Evolutionary conservation across 2,113 vertebrate species (phyloP), one percentile per base, ranked within the genome.

Genomic region (Neoarius graeffei): DNA sequence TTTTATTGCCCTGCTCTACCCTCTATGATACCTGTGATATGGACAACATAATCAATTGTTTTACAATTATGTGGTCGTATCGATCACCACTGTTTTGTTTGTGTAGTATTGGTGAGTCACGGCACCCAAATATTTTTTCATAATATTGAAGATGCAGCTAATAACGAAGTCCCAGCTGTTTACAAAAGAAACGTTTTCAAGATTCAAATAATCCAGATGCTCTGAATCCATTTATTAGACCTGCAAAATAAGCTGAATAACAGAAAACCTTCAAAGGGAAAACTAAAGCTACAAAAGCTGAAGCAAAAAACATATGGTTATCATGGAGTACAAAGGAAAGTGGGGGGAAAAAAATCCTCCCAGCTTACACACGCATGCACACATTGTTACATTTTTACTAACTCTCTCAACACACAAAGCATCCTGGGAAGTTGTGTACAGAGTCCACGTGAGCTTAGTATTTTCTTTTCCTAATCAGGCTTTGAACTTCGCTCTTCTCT

Each of bases 391-490:
- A 23, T 93, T 93, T 93, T 90, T 91, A 93, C 88, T 88, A 91
- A 91, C 74, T 86, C 54, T 91, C 83, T 93, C 88, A 15, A 85
- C 79, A 85, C 79, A 89, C 84, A 87, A 93, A 83, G 89, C 92
- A 92, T 95, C 92, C 93, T 94, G 95, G 94, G 94, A 94, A 94
- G 90, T 93, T 94, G 92, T 94, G 93, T 93, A 80, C 71, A 88
- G 92, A 93, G 81, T 93, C 93, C 91, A 92, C 90, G 91, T 35
- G 86, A 90, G 90, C 92, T 67, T 85, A 85, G 89, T 90, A 42
- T 69, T 90, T 88, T 88, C 85, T 91, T 90, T 84, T 76, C 60
- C 87, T n/a, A 85, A 86, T 92, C 85, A 67, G 86, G 71, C 89
- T 89, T 92, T 76, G 71, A 86, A 85, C 85, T 80, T 56, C 13